phyloP scores from a whole-genome alignment of 1,140 invertebrate species.

The Drosophila pandora region DNA sequence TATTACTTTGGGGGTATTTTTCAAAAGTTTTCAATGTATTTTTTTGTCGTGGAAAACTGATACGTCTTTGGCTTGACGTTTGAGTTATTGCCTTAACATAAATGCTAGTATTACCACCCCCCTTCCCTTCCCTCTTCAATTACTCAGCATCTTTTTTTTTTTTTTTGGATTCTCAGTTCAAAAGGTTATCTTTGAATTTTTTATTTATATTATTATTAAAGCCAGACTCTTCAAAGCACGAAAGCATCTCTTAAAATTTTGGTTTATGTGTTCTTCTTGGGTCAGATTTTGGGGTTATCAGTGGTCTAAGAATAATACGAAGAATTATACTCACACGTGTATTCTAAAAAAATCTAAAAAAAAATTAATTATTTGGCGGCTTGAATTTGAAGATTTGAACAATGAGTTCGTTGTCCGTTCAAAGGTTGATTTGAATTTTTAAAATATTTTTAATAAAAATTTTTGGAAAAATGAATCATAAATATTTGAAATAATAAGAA shows the following conservation, averaged over 20 bases:
- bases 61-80: slow-evolving; percentile 31
- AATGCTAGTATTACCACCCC: slow-evolving; percentile 7
- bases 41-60: slow-evolving; percentile 46
- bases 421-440: slow-evolving; percentile 10
- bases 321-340: background rate
- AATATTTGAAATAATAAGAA: too few species aligned
- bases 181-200: slow-evolving; percentile 27
- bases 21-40: slow-evolving; percentile 62
- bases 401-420: slow-evolving; percentile 13
- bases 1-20: slow-evolving; percentile 35
- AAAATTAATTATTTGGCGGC: slow-evolving; percentile 23
- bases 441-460: background rate
- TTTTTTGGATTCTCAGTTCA: slow-evolving; percentile 34
- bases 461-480: background rate
- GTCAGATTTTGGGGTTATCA: slow-evolving; percentile 31
- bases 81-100: slow-evolving; percentile 44
- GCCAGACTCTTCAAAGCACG: background rate
- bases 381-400: slow-evolving; percentile 7
- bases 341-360: background rate
- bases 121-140: slow-evolving; percentile 11
- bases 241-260: slow-evolving; percentile 10
- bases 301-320: slow-evolving; percentile 12
- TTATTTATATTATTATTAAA: too few species aligned
- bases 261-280: slow-evolving; percentile 18
- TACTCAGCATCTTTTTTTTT: slow-evolving; percentile 20